Conservation (phyloP, 2,888 invertebrate species). For the Acholoe squamosa region DNA sequence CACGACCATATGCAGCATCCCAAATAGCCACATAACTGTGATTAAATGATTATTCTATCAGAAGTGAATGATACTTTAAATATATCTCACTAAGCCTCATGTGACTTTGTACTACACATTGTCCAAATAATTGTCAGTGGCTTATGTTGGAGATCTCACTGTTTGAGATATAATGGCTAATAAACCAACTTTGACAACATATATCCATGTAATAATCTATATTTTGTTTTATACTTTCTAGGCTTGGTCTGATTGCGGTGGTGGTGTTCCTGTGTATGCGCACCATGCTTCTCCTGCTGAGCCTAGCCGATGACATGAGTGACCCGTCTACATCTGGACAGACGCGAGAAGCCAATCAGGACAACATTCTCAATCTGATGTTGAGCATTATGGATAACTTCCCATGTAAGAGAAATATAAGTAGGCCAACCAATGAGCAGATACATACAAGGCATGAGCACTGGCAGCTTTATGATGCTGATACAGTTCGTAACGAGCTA, state of each 20-base stretch:
- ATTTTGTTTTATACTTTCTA: not conserved
- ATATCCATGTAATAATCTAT: no score
- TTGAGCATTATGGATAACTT: no score
- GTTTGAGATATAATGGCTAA: no score
- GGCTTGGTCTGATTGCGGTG: not conserved
- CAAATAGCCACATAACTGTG: no score
- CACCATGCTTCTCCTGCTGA: not conserved
- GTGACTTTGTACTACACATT: no score
- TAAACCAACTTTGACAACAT: no score
- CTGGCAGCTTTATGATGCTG: slow-evolving; percentile 30
- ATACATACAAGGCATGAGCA: not conserved
- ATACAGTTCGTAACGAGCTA: slow-evolving; percentile 57
- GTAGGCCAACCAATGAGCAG: not conserved
- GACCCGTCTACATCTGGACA: not conserved
- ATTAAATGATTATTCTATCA: no score
- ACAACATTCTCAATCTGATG: not conserved
- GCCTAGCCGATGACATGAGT: not conserved
- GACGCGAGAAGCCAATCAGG: not conserved
- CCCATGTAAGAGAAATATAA: not conserved
- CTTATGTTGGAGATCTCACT: no score
- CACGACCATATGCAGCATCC: no score
- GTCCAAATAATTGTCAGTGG: no score
- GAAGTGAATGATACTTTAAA: no score
- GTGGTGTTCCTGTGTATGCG: slow-evolving; percentile 8
- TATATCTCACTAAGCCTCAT: no score